A percentile compares a stretch with the other conserved stretches of the same genome.
These are phyloP conservation scores for Allygus modestus DNA, from an alignment of 2,888 invertebrate species.

Conservation along the genomic window DNA sequence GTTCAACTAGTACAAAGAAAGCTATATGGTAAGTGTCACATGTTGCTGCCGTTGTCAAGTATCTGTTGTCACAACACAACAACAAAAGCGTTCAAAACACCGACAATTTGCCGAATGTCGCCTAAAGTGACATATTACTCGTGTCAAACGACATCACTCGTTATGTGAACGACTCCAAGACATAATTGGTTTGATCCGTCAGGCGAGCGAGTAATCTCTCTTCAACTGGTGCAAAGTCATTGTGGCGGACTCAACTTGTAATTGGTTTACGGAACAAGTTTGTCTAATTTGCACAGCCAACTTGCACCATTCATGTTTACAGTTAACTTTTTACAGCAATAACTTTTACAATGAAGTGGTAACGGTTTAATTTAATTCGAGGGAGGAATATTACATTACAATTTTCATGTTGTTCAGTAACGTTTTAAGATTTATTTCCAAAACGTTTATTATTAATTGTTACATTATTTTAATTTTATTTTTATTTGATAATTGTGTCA, in stretches of 20 bases:
- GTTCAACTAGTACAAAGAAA: no score
- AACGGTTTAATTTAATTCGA: neutral
- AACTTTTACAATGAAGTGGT: conserved; percentile 1
- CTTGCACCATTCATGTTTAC: conserved; percentile 18
- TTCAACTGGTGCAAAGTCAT: conserved; percentile 19
- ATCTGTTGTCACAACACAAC: neutral
- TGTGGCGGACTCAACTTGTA: conserved; percentile 21
- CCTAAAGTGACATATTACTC: neutral
- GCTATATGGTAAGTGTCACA: no score
- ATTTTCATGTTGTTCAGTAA: no score
- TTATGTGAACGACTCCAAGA: neutral
- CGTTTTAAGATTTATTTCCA: no score
- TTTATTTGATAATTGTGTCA: no score
- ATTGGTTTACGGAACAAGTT: conserved; percentile 39
- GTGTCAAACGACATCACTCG: neutral
- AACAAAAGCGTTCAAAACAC: neutral
- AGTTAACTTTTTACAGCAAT: neutral
- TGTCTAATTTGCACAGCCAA: conserved; percentile 14
- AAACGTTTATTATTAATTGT: no score
- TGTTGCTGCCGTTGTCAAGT: no score
- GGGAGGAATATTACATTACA: neutral
- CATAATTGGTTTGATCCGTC: conserved; percentile 15
- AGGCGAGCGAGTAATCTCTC: conserved; percentile 8
- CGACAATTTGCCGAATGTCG: neutral
- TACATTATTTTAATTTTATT: no score